phyloP scores from a whole-genome alignment of 1,140 invertebrate genomes.

The Drosophila saltans region DNA sequence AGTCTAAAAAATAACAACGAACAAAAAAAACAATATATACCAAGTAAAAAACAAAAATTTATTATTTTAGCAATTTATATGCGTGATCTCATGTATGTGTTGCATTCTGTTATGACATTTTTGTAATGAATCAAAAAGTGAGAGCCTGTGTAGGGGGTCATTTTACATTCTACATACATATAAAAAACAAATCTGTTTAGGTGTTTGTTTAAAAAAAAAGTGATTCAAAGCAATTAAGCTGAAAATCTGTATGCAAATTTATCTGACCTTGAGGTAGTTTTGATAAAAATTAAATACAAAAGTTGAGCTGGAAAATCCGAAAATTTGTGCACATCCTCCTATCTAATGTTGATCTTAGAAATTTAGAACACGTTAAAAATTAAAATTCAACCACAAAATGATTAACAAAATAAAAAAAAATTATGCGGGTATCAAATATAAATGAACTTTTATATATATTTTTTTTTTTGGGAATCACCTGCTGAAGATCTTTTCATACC shows the following conservation, averaged over 20 bases:
- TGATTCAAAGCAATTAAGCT: conserved; percentile 63
- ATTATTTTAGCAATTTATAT: conserved; percentile 46
- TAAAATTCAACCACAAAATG: conserved; percentile 39
- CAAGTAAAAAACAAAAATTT: conserved; percentile 15
- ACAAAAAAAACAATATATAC: conserved; percentile 24
- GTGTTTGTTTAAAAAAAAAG: conserved; percentile 28
- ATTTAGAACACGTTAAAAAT: conserved; percentile 21
- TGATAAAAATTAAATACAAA: not conserved
- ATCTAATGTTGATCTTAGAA: not conserved
- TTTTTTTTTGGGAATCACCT: conserved; percentile 25
- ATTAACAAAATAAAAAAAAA: conserved; percentile 5
- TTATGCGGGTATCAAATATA: not conserved
- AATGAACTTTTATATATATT: not conserved
- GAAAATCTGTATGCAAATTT: conserved; percentile 53
- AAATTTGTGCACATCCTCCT: conserved; percentile 9
- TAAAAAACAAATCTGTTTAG: conserved; percentile 1
- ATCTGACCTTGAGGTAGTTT: conserved; percentile 38
- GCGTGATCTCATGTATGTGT: conserved; percentile 49
- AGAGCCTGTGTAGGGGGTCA: conserved; percentile 34
- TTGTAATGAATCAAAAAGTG: conserved; percentile 19
- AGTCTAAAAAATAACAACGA: not conserved
- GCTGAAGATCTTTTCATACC: not conserved
- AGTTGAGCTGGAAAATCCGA: not conserved
- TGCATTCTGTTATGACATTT: conserved; percentile 34
- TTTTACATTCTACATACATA: conserved; percentile 6